Conservation (phyloP, 2,113 vertebrate genomes). For the Pangasianodon gigas region DNA sequence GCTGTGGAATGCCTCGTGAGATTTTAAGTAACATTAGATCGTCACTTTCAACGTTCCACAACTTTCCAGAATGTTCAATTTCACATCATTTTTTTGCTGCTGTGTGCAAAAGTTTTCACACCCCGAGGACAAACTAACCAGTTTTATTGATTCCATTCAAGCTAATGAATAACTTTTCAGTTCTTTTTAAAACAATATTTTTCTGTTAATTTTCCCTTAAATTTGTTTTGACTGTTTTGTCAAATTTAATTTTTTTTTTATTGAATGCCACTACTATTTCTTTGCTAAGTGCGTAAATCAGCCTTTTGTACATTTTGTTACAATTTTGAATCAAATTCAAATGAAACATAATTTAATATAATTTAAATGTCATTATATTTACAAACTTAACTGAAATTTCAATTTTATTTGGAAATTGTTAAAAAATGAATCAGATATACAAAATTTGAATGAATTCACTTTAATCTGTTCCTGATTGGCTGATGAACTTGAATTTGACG, state of each 20-base stretch:
- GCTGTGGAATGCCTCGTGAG: not conserved
- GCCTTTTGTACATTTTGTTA: not conserved
- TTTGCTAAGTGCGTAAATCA: not conserved
- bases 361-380: not conserved
- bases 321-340: not conserved
- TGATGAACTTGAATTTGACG: too few relatives aligned
- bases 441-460: not conserved
- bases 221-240: not conserved
- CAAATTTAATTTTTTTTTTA: not conserved
- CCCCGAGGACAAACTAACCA: not conserved
- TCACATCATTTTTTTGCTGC: not conserved
- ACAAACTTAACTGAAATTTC: not conserved
- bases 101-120: constrained; percentile 1
- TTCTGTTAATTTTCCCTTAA: not conserved
- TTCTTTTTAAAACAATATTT: not conserved
- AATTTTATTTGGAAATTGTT: not conserved
- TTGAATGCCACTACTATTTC: not conserved
- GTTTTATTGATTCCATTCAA: not conserved
- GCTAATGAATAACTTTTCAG: too few relatives aligned
- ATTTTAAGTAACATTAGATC: not conserved
- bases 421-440: not conserved
- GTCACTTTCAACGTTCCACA: not conserved
- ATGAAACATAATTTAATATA: not conserved
- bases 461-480: not conserved
- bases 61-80: not conserved